Evolutionary conservation across 2,113 vertebrate species (phyloP).

Genomic region (Plotosus lineatus): DNA sequence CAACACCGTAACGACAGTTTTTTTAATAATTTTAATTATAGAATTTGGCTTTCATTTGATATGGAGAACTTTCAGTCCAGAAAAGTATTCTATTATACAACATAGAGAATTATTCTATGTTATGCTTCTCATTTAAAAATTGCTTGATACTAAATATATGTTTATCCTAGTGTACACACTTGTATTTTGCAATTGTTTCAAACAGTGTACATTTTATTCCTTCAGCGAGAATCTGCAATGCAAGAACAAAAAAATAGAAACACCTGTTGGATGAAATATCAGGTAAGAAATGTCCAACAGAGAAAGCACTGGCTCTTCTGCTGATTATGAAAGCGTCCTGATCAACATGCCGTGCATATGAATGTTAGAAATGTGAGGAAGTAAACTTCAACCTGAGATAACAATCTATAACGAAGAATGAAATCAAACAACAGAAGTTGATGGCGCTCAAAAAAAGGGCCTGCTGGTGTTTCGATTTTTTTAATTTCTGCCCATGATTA

Average conservation of each 20-base stretch:
- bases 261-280: constrained; percentile 30
- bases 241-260: constrained; percentile 40
- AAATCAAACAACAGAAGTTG: neutral
- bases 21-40: no score
- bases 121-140: no score
- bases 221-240: constrained; percentile 14
- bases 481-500: neutral
- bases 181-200: neutral
- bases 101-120: no score
- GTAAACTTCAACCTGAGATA: neutral
- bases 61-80: no score
- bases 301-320: constrained; percentile 51
- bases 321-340: neutral
- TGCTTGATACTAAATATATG: no score
- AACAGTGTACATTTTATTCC: neutral
- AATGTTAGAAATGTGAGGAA: neutral
- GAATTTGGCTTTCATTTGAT: no score
- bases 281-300: constrained; percentile 25
- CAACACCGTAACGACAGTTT: no score
- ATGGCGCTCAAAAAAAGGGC: neutral
- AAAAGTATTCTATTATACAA: no score
- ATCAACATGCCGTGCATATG: neutral
- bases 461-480: constrained; percentile 42
- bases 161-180: neutral
- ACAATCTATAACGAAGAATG: no score